Evolutionary conservation across 2,888 invertebrate species (phyloP), one percentile per base, ranked within the genome.

Genomic region (Ectemnius lituratus): DNA sequence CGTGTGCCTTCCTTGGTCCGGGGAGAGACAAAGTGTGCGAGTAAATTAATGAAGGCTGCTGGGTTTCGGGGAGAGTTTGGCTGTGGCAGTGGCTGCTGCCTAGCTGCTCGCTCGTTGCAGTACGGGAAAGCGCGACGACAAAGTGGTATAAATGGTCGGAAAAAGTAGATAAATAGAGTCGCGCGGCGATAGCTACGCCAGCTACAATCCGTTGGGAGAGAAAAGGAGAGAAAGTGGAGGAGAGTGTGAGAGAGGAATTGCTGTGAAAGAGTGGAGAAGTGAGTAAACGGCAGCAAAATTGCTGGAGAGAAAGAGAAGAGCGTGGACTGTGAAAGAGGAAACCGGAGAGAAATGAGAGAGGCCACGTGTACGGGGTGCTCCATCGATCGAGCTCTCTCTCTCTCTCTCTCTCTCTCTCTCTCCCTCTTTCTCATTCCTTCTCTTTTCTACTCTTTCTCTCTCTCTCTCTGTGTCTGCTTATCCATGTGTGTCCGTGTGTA

Each of bases 301-400:
- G 58, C 23, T 13, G 20, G 14, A n/a, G 60, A 27, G 59, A 27
- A 57, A 63, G 67, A 66, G 37, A 37, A 6, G 37, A 37, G 8
- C 37, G 37, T 11, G 37, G 0, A 1, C 37, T 6, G 37, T 37
- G 37, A 37, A 37, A 37, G 63, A 37, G 37, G 37, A 37, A 37
- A 37, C 37, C 37, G 73, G 61, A 66, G 77, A 59, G 68, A 65
- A 59, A 67, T 47, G 66, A 62, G 62, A 69, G 70, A 62, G 74
- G 70, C 66, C 68, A 69, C 73, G 71, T 83, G 71, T 80, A 78
- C 63, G 46, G 67, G 52, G 14, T 16, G 37, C 37, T 37, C 71
- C 81, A 83, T 84, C 77, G 81, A 84, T 37, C 37, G 37, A 2
- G 1, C 37, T 37, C 37, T 37, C 37, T 37, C 37, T 37, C 37